Evolutionary conservation across 1,140 invertebrate species (phyloP).

Genomic region (Daktulosphaira vitifoliae): DNA sequence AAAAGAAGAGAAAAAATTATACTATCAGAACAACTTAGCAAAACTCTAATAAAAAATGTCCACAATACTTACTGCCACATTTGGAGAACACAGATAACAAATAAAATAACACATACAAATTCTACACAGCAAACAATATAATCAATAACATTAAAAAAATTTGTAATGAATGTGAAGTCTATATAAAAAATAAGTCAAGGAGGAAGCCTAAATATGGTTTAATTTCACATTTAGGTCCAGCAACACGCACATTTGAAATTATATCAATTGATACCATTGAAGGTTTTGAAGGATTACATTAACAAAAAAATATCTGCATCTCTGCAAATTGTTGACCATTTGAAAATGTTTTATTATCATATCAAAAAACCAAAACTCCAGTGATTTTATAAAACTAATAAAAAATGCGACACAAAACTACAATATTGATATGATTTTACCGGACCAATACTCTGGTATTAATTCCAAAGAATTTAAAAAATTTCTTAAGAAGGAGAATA

Average conservation of each 20-base stretch:
- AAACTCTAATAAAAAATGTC: conserved; percentile 7
- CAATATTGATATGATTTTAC: conserved; percentile 40
- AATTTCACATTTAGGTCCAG: conserved; percentile 38
- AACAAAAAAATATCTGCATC: conserved; percentile 35
- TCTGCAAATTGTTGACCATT: neutral
- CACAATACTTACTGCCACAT: conserved; percentile 9
- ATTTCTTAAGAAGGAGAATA: conserved; percentile 30
- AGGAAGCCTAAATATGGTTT: conserved; percentile 34
- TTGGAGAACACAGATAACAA: conserved; percentile 14
- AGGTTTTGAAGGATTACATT: conserved; percentile 40
- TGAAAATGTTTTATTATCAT: neutral
- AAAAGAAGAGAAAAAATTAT: conserved; percentile 6
- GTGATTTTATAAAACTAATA: neutral
- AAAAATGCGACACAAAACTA: conserved; percentile 29
- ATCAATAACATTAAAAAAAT: neutral
- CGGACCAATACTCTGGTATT: conserved; percentile 43
- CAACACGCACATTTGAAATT: conserved; percentile 41
- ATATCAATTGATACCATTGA: conserved; percentile 42
- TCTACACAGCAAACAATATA: conserved; percentile 32
- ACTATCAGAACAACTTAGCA: neutral
- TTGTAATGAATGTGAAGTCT: conserved; percentile 32
- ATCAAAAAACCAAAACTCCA: neutral
- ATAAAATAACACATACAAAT: conserved; percentile 30
- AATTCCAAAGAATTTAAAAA: conserved; percentile 41
- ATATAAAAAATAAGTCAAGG: conserved; percentile 37